Conservation (phyloP, 2,113 vertebrate genomes). For the Anser cygnoides region DNA sequence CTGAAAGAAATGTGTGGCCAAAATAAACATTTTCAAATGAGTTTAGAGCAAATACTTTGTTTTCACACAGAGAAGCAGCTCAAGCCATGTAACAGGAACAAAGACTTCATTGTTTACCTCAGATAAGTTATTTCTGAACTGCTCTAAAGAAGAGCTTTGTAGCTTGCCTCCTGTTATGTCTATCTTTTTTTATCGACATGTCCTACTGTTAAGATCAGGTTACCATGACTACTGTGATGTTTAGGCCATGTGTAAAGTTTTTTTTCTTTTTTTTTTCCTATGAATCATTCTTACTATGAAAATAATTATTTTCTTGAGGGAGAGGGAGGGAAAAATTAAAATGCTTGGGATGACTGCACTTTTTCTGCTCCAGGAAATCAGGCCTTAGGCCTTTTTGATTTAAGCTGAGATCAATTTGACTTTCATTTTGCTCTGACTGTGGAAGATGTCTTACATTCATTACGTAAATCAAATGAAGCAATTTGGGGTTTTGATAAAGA, state of each 20-base stretch:
- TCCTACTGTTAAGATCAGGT: constrained; percentile 28
- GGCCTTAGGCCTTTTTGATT: neutral
- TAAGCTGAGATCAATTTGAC: neutral
- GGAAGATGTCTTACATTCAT: neutral
- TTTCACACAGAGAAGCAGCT: neutral
- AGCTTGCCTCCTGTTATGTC: neutral
- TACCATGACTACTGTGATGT: constrained; percentile 41
- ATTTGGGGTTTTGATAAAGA: neutral
- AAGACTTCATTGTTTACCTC: constrained; percentile 12
- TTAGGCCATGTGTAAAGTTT: neutral
- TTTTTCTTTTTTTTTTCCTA: neutral
- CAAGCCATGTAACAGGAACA: neutral
- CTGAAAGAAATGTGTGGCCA: neutral
- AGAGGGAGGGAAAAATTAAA: neutral
- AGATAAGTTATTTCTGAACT: constrained; percentile 12
- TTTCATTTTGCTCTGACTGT: neutral
- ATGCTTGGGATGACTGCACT: neutral
- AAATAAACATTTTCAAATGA: neutral
- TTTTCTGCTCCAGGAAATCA: neutral
- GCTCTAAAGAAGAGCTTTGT: neutral
- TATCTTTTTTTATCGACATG: neutral
- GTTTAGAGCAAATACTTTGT: neutral
- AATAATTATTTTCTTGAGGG: constrained; percentile 21
- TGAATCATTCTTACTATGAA: constrained; percentile 14
- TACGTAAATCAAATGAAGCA: neutral